Percentiles rank a stretch among this genome's conserved stretches.
Conservation (phyloP, 23 tunicate genomes). For the Styela plicata region DNA sequence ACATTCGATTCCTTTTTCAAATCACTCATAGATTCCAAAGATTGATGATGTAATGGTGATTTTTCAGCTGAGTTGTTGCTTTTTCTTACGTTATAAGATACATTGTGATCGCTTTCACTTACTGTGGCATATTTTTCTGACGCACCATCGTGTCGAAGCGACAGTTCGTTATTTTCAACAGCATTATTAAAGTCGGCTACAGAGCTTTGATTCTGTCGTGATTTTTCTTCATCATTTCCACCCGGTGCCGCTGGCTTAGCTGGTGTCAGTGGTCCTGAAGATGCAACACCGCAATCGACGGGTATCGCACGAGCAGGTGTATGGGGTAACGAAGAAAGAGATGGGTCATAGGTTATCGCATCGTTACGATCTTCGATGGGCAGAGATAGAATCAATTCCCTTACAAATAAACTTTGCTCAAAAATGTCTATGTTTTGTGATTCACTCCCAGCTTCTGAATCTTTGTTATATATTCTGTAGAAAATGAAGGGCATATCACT, state of each 20-base stretch:
- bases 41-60: not conserved
- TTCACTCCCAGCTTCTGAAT: constrained; percentile 36
- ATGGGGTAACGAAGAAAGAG: not conserved
- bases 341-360: not conserved
- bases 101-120: not conserved
- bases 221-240: not conserved
- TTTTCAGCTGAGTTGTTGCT: constrained; percentile 11
- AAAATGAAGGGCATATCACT: too few species aligned
- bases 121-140: not conserved
- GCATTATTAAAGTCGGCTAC: not conserved
- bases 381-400: constrained; percentile 55
- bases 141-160: not conserved
- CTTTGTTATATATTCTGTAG: constrained; percentile 38
- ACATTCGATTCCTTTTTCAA: constrained; percentile 12
- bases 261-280: not conserved
- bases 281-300: constrained; percentile 38
- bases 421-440: constrained; percentile 35
- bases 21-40: not conserved
- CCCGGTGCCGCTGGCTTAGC: not conserved
- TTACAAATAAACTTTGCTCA: constrained; percentile 58
- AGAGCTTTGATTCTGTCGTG: too few species aligned
- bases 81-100: not conserved
- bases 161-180: not conserved
- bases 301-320: constrained; percentile 46
- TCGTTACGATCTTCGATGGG: constrained; percentile 18